Evolutionary conservation across 2,113 vertebrate genomes (phyloP), one percentile per base, ranked within the genome.

Genomic region (Bubo bubo): DNA sequence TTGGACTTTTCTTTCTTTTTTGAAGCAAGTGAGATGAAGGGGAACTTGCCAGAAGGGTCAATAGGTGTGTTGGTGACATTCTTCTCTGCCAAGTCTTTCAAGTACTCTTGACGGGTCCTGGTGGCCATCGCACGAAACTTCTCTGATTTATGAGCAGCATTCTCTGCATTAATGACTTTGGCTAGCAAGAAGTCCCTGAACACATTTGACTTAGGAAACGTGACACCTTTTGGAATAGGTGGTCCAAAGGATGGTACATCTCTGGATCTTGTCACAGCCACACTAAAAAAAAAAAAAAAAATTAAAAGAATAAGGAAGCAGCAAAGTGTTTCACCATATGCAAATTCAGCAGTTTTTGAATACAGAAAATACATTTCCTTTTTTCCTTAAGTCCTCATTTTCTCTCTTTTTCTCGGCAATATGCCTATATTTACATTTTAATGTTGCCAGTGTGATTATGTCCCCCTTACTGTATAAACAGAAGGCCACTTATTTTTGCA

Each of bases 81-180:
- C 91, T 99, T 99, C 95, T 99, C 99, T 53, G 99, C 99, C 91
- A 99, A 97, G 96, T 99, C 99, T 93, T 99, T 98, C 94, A 99
- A 98, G 95, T 99, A 99, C 91, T 99, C 99, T 96, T 99, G 99
- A 64, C 99, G 98, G 5, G 99, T 99, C 88, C 99, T 99, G 12
- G 99, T 99, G 15, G 99, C 99, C 99, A 99, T 99, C 6, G 99
- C 99, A 3, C 99, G 98, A 66, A 99, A 99, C 97, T 99, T 99
- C 24, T 99, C 99, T 1, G 99, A 99, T 97, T 99, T 99, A 95
- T 99, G 99, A 94, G 99, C 99, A 50, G 99, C 99, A 86, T 99
- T 99, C 97, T 99, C 99, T 15, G 99, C 99, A 76, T 99, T 99
- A 95, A 99, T 99, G 88, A 99, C 99, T 98, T 99, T 99, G 95